Evolutionary conservation across 2,888 invertebrate species (phyloP), one percentile per base, ranked within the genome.

Genomic region (Chaetoderma sp.): DNA sequence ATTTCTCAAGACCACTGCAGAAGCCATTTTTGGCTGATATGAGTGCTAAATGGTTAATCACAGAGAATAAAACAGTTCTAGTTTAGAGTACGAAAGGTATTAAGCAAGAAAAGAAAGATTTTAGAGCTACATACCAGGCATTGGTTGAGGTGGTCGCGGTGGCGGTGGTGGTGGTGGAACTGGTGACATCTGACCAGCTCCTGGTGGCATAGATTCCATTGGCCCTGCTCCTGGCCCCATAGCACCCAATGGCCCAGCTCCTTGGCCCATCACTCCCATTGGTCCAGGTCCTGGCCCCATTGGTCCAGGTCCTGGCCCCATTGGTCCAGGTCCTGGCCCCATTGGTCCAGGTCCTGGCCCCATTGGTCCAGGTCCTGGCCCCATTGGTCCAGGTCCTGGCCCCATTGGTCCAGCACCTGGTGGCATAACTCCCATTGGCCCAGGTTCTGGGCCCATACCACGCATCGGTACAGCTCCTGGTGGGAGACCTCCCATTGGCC

Each of bases 141-240:
- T n/a, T 10, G 28, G 52, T 23, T 94, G 94, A 72, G 90, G 88
- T 27, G 93, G 92, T 47, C 94, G 93, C 30, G 92, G 90, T 30
- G 92, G 90, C 60, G 91, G 86, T 50, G 68, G 65, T n/a, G 75
- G 75, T 16, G 73, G 70, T 18, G 67, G 68, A 36, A 58, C 44
- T 42, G 68, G 63, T 10, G 71, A 63, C 45, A 63, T 55, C 6
- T 63, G 70, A 13, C 63, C 63, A n/a, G 27, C 49, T 65, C 62
- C 68, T 25, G 58, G 62, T 25, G 54, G 50, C 16, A 52, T 39
- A n/a, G 72, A 68, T 63, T 68, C 66, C 0, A 72, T 73, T 25
- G 72, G 72, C 18, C 63, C 63, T 58, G 68, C 64, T 13, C 58
- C 65, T 30, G 45, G 65, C 16, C 42, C 58, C 55, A 55, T 63